Percentiles rank a stretch among this genome's conserved stretches.
Evolutionary conservation across 2,888 invertebrate species (phyloP).

Genomic region (Leuctra nigra): DNA sequence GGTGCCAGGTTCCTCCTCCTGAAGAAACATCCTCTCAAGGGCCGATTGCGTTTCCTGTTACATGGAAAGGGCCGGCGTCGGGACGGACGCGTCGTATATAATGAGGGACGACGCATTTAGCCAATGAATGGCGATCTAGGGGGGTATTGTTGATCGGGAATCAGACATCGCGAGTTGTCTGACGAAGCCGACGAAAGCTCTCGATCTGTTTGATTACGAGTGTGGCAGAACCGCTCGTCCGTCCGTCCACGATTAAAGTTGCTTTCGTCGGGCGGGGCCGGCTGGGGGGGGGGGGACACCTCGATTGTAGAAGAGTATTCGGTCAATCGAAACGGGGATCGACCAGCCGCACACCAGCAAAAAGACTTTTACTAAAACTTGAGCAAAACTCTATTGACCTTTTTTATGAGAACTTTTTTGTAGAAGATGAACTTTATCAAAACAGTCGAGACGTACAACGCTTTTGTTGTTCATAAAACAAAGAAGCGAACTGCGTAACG

Average conservation of each 20-base stretch:
- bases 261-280: not conserved
- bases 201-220: constrained; percentile 11
- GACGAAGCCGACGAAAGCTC: not conserved
- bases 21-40: too few species aligned
- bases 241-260: constrained; percentile 11
- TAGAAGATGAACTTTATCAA: constrained; percentile 9
- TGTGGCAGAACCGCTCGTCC: not conserved
- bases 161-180: too few species aligned
- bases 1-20: too few species aligned
- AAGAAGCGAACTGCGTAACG: too few species aligned
- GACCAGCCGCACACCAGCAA: not conserved
- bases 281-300: not conserved
- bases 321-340: constrained; percentile 4
- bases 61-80: too few species aligned
- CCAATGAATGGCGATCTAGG: too few species aligned
- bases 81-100: too few species aligned
- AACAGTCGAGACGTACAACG: constrained; percentile 7
- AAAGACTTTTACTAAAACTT: not conserved
- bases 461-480: constrained; percentile 8
- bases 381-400: not conserved
- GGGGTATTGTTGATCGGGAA: too few species aligned
- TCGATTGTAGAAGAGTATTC: constrained; percentile 1
- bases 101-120: too few species aligned
- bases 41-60: too few species aligned
- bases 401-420: not conserved